phyloP scores from a whole-genome alignment of 2,797 vertebrate species.

The Neostethus bicornis region DNA sequence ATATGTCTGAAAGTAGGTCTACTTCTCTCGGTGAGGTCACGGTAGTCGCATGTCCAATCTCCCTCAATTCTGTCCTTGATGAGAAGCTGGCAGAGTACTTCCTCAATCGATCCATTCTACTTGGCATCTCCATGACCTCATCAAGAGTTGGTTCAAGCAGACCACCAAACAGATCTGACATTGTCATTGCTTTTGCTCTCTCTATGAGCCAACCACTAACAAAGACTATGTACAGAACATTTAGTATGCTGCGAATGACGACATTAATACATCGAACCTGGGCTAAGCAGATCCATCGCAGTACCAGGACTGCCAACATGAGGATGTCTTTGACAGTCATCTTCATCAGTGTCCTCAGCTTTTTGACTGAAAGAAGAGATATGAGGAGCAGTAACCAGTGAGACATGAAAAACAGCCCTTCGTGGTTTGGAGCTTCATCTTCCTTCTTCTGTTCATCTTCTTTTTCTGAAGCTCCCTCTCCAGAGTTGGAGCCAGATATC shows the following conservation, averaged over 20 bases:
- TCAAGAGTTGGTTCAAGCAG: conserved; percentile 93
- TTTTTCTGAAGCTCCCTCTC: conserved; percentile 79
- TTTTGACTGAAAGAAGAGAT: conserved; percentile 83
- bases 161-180: conserved; percentile 87
- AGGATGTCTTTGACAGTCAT: conserved; percentile 86
- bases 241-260: conserved; percentile 75
- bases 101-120: conserved; percentile 64
- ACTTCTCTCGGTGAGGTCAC: conserved; percentile 82
- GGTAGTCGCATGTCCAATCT: conserved; percentile 55
- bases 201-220: conserved; percentile 89
- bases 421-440: conserved; percentile 52
- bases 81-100: conserved; percentile 53
- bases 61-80: conserved; percentile 79
- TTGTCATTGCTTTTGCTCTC: conserved; percentile 86
- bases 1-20: conserved; percentile 88
- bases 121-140: conserved; percentile 83
- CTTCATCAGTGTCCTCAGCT: conserved; percentile 85
- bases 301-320: conserved; percentile 72
- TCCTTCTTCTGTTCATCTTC: conserved; percentile 71
- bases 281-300: conserved; percentile 74
- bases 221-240: conserved; percentile 84
- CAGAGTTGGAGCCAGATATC: conserved; percentile 85
- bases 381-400: conserved; percentile 78
- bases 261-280: conserved; percentile 75
- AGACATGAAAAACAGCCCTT: conserved; percentile 75